Conservation (phyloP, 2,888 invertebrate genomes). For the Resseliella maxima region DNA sequence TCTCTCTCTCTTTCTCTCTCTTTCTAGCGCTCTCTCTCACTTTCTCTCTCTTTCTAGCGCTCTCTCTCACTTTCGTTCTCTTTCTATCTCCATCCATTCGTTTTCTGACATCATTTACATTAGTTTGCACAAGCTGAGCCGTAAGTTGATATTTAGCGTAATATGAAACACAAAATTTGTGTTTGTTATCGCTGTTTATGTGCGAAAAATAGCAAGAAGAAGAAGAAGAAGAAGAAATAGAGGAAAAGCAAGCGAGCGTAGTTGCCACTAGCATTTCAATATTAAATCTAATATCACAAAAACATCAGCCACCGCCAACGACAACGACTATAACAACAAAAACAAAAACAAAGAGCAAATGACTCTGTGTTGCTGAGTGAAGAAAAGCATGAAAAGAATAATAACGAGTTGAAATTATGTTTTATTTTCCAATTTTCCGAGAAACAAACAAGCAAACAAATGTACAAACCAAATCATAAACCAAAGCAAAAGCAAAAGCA, state of each 20-base stretch:
- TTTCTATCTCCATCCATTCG: not conserved
- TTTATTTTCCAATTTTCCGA: slow-evolving; percentile 52
- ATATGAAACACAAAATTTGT: not conserved
- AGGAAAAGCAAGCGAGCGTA: not conserved
- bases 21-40: no score
- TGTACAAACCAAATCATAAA: not conserved
- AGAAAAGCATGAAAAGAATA: slow-evolving; percentile 41
- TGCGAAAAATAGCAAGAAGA: no score
- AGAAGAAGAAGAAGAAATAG: no score
- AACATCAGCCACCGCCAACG: not conserved
- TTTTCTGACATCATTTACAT: slow-evolving; percentile 6
- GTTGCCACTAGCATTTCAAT: slow-evolving; percentile 26
- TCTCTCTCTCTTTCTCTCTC: no score
- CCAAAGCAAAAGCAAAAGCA: not conserved
- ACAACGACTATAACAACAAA: not conserved
- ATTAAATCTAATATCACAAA: slow-evolving; percentile 43
- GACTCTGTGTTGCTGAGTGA: not conserved
- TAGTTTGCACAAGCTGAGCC: not conserved
- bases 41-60: not conserved
- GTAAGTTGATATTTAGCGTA: slow-evolving; percentile 11
- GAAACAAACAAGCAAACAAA: not conserved
- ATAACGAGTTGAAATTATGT: slow-evolving; percentile 49
- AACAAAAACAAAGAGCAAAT: not conserved
- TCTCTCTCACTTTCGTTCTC: no score
- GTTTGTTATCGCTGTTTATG: not conserved